Evolutionary conservation across 2,888 invertebrate genomes (phyloP).

Genomic region (Eristalis pertinax): DNA sequence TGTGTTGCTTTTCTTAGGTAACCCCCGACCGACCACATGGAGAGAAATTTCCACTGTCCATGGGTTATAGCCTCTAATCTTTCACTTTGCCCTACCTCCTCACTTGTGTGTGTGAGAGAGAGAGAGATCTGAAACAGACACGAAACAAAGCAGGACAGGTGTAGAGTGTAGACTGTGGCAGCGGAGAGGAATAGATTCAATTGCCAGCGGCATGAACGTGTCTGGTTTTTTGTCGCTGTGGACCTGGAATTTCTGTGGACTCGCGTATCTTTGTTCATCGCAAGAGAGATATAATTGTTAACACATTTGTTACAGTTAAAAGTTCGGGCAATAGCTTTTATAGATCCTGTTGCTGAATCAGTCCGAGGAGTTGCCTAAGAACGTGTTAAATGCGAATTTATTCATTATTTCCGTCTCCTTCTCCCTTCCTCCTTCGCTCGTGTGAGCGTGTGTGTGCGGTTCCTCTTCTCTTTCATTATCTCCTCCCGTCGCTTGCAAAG

Average conservation of each 20-base stretch:
- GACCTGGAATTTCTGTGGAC: constrained; percentile 22
- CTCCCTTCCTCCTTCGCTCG: too few relatives aligned
- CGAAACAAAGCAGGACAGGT: not conserved
- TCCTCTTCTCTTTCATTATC: not conserved
- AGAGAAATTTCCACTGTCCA: constrained; percentile 25
- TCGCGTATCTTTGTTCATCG: constrained; percentile 26
- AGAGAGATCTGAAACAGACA: not conserved
- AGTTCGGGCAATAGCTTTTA: constrained; percentile 10
- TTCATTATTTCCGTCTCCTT: not conserved
- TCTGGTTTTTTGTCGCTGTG: not conserved
- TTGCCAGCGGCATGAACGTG: not conserved
- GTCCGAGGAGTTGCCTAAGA: not conserved
- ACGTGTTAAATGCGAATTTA: constrained; percentile 9
- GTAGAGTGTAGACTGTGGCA: not conserved
- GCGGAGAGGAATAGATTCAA: constrained; percentile 3
- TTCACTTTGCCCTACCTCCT: not conserved
- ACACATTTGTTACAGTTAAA: constrained; percentile 12
- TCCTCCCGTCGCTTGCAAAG: not conserved
- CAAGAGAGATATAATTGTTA: constrained; percentile 15
- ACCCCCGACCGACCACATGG: not conserved
- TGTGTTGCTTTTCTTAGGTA: not conserved
- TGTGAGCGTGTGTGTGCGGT: not conserved
- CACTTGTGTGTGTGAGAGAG: not conserved
- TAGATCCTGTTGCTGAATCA: constrained; percentile 16
- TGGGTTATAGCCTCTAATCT: constrained; percentile 16